These are phyloP conservation scores for Polydrusus tereticollis DNA, from an alignment of 2,888 invertebrate genomes.

Conservation along the genomic window DNA sequence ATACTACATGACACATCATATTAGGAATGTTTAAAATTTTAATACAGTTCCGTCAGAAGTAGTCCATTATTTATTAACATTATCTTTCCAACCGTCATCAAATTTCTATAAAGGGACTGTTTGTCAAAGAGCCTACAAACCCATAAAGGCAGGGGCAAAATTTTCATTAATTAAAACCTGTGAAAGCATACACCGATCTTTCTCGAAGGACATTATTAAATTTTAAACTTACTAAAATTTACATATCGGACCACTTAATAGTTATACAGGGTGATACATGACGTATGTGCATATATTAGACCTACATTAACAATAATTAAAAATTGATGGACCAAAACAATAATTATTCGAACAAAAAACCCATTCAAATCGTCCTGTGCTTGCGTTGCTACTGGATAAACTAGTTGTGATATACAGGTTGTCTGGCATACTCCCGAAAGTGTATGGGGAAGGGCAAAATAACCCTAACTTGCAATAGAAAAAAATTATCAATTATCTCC, in stretches of 20 bases:
- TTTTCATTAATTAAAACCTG: constrained; percentile 8
- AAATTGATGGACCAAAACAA: too few species aligned
- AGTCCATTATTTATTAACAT: constrained; percentile 13
- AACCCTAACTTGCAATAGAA: too few species aligned
- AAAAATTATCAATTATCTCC: too few species aligned
- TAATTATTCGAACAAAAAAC: too few species aligned
- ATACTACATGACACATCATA: not conserved
- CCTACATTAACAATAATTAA: too few species aligned
- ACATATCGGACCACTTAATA: not conserved
- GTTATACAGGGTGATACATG: too few species aligned
- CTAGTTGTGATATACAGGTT: too few species aligned
- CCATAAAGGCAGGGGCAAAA: constrained; percentile 2
- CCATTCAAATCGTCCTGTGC: too few species aligned
- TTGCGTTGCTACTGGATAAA: too few species aligned
- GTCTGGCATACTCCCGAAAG: too few species aligned
- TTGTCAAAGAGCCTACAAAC: constrained; percentile 3
- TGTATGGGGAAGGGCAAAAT: too few species aligned
- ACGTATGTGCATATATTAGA: too few species aligned
- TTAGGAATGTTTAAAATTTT: constrained; percentile 7
- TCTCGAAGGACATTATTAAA: not conserved
- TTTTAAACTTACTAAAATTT: not conserved
- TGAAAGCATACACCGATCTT: not conserved
- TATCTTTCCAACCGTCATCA: constrained; percentile 11
- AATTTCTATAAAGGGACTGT: constrained; percentile 4
- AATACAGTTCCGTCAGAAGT: constrained; percentile 10